Percentiles rank a stretch among this genome's conserved stretches.
These are phyloP conservation scores for Triplophysa dalaica DNA, from an alignment of 2,113 vertebrate species.

Conservation along the genomic window DNA sequence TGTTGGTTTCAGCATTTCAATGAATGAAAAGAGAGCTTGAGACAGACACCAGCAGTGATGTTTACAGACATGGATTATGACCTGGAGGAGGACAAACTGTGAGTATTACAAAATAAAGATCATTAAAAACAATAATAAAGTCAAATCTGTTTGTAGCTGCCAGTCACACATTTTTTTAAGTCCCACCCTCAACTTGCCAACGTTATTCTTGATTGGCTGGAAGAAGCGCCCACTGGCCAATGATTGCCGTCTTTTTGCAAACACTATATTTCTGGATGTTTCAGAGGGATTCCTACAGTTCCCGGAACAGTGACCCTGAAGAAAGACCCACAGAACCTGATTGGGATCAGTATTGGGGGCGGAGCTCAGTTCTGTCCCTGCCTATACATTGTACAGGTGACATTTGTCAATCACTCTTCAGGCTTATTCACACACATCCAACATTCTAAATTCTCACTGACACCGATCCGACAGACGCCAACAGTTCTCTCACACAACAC, in stretches of 20 bases:
- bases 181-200: too few relatives aligned
- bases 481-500: too few relatives aligned
- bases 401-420: background rate
- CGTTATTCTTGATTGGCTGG: too few relatives aligned
- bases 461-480: too few relatives aligned
- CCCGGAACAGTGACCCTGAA: conserved; percentile 91
- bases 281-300: conserved; percentile 93
- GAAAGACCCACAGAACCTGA: conserved; percentile 94
- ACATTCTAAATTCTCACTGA: too few relatives aligned
- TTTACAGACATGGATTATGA: conserved; percentile 96
- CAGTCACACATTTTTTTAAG: too few relatives aligned
- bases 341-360: conserved; percentile 97
- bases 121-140: too few relatives aligned
- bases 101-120: conserved; percentile 63
- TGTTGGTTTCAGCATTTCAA: background rate
- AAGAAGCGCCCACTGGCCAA: too few relatives aligned
- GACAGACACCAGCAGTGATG: conserved; percentile 66
- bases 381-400: conserved; percentile 98
- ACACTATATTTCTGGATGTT: background rate
- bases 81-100: conserved; percentile 97
- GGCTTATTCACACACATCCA: too few relatives aligned
- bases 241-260: too few relatives aligned
- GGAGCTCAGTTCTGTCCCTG: conserved; percentile 97
- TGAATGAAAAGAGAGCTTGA: background rate
- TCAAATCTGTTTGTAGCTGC: too few relatives aligned